Evolutionary conservation across 2,888 invertebrate species (phyloP), one percentile per base, ranked within the genome.

Genomic region (Tridacna gigas): DNA sequence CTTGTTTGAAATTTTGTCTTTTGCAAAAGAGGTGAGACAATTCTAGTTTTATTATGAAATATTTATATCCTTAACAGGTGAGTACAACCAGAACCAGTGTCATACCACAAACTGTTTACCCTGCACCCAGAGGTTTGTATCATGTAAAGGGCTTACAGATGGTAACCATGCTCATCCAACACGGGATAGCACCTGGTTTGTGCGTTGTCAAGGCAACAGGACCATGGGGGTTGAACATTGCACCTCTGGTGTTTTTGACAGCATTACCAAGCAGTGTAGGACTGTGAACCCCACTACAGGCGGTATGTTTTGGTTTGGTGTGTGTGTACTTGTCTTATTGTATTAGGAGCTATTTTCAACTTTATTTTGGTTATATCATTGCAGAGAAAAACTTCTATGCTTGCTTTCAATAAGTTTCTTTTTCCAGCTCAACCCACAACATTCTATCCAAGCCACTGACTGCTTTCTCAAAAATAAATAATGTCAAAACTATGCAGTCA

Each of bases 91-190:
- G 37, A 86, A 85, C 56, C 76, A 82, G 48, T 89, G 89, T 77
- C 80, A 82, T 45, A 75, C 79, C 20, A 51, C 67, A 5, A 80
- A 74, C 20, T 89, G 89, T 82, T 63, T 82, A 12, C 84, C 87
- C 1, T 89, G 89, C 79, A 61, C 73, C 12, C 75, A 84, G 13
- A 66, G 86, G 20, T 82, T 85, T 47, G 82, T 84, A 1, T 86
- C 86, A 26, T 89, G 89, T 82, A 77, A 87, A n/a, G 87, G 84
- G 47, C 60, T 85, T 15, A 74, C 82, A 26, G 86, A 89, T 79
- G 89, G 89, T 1, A 79, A 84, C 51, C 84, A 89, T 45, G 82
- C 82, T 22, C 82, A 87, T 60, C 77, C 84, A 48, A 84, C 84
- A 73, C 82, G 26, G 60, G 77, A 65, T 73, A 80, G 79, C 7